Evolutionary conservation across 2,888 invertebrate species (phyloP).

Genomic region (Chironomus riparius): DNA sequence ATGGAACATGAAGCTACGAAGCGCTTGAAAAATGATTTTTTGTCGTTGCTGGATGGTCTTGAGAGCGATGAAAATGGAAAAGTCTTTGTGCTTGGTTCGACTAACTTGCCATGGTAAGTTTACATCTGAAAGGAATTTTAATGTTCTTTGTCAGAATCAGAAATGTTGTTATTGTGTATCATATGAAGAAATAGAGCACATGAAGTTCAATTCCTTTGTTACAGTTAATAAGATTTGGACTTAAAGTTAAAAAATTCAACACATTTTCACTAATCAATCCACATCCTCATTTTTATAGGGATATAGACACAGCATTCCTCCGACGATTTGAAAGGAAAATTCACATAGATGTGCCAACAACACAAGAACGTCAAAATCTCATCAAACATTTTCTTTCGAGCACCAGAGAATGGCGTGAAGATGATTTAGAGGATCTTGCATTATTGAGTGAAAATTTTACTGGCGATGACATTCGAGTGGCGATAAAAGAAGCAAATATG

Average conservation of each 20-base stretch:
- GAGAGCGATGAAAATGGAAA: conserved; percentile 51
- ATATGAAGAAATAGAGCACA: background rate
- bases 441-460: conserved; percentile 65
- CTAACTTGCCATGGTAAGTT: conserved; percentile 80
- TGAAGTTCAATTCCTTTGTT: background rate
- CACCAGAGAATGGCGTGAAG: conserved; percentile 35
- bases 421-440: conserved; percentile 46
- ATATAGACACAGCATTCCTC: conserved; percentile 79
- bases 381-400: conserved; percentile 53
- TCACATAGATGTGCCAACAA: conserved; percentile 66
- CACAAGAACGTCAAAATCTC: conserved; percentile 55
- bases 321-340: conserved; percentile 82
- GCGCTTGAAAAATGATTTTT: conserved; percentile 78
- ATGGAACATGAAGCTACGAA: conserved; percentile 80
- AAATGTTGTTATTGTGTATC: background rate
- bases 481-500: conserved; percentile 88
- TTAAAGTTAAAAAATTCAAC: too few species aligned
- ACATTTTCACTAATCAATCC: background rate
- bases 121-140: background rate
- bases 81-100: conserved; percentile 74
- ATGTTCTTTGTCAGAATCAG: background rate
- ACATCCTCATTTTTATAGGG: conserved; percentile 47
- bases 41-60: conserved; percentile 78
- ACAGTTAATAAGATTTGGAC: too few species aligned
- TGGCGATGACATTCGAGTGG: conserved; percentile 76